Evolutionary conservation across 2,113 vertebrate genomes (phyloP).

Genomic region (Cromileptes altivelis): DNA sequence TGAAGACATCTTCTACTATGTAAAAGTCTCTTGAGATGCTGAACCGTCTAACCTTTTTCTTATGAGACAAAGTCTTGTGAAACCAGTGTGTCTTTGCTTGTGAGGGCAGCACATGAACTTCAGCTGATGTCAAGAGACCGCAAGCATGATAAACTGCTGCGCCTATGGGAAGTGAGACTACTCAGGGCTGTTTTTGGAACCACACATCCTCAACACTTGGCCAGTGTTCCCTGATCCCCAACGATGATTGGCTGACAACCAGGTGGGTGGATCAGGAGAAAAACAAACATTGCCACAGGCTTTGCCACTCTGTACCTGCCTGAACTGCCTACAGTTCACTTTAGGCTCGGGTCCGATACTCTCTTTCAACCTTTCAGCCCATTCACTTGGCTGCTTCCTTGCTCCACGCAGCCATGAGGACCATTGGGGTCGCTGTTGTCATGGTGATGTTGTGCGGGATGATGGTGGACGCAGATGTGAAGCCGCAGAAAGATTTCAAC

Average conservation of each 20-base stretch:
- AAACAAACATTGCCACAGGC: constrained; percentile 69
- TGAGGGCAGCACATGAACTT: constrained; percentile 18
- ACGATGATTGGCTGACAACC: constrained; percentile 67
- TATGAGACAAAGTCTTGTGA: constrained; percentile 21
- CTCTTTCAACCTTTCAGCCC: constrained; percentile 17
- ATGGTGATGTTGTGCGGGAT: constrained; percentile 69
- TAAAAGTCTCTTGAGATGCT: not conserved
- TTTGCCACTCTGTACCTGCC: constrained; percentile 61
- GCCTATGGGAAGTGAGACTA: constrained; percentile 4
- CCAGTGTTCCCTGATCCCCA: constrained; percentile 49
- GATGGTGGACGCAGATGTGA: constrained; percentile 67
- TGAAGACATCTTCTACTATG: not conserved
- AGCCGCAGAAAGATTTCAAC: constrained; percentile 84
- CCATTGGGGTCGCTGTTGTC: constrained; percentile 59
- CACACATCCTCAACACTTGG: constrained; percentile 62
- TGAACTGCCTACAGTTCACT: constrained; percentile 28
- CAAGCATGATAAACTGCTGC: constrained; percentile 9
- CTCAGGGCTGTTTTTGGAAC: constrained; percentile 43
- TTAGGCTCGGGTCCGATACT: constrained; percentile 31
- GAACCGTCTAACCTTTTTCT: not conserved
- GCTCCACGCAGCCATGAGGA: constrained; percentile 76
- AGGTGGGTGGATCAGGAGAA: constrained; percentile 72
- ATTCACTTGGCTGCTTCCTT: not conserved
- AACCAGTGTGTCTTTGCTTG: constrained; percentile 11
- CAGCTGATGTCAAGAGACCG: constrained; percentile 54